Conservation (phyloP, 2,113 vertebrate genomes). For the Neoarius graeffei region DNA sequence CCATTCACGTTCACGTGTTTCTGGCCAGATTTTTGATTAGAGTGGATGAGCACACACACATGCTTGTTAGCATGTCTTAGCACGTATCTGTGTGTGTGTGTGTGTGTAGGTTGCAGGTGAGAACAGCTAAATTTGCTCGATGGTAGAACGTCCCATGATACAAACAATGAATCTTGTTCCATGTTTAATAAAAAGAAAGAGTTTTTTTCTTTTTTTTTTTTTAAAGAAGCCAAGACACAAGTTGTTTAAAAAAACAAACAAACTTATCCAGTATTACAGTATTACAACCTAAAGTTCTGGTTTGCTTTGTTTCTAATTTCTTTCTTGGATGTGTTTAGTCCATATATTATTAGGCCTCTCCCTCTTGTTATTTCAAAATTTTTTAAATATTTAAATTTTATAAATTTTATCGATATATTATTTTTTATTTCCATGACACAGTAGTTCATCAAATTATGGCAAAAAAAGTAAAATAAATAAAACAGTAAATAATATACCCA, state of each 20-base stretch:
- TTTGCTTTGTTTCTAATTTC: neutral
- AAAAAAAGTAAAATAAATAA: neutral
- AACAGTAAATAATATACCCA: neutral
- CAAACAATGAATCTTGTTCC: neutral
- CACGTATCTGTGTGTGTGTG: neutral
- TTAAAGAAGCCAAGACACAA: too few relatives aligned
- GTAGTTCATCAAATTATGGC: neutral
- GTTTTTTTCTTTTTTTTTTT: neutral
- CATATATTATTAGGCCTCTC: neutral
- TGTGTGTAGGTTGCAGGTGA: neutral
- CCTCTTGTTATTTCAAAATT: neutral
- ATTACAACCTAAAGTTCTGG: neutral
- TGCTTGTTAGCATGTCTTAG: constrained; percentile 4
- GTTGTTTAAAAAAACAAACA: neutral
- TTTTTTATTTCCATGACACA: neutral
- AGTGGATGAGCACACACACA: neutral
- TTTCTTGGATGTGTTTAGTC: neutral
- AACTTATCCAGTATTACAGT: too few relatives aligned
- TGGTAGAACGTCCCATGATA: neutral
- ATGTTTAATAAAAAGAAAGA: neutral
- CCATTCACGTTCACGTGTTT: constrained; percentile 23
- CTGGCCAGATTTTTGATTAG: neutral
- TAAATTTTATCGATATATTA: too few relatives aligned
- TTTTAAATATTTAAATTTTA: too few relatives aligned
- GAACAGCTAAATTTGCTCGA: neutral